phyloP scores from a whole-genome alignment of 2,113 vertebrate genomes.

The Crotalus horridus region DNA sequence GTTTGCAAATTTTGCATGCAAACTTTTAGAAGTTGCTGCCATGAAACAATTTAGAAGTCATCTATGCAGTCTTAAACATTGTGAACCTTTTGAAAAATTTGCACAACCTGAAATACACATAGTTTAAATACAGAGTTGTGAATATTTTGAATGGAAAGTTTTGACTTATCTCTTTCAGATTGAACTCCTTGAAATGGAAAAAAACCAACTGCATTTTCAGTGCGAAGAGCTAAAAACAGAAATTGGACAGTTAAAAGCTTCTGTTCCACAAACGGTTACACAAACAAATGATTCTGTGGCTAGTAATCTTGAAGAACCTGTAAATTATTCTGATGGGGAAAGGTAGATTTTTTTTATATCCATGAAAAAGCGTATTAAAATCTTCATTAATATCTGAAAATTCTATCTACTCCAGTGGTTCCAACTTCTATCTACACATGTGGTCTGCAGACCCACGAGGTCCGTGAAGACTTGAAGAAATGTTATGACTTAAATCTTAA shows the following conservation, averaged over 20 bases:
- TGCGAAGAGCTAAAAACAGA: conserved; percentile 79
- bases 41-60: neutral
- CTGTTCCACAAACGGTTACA: conserved; percentile 58
- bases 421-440: neutral
- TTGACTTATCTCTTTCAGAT: conserved; percentile 66
- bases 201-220: conserved; percentile 65
- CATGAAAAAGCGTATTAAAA: conserved; percentile 29
- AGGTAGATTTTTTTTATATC: conserved; percentile 66
- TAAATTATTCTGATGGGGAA: conserved; percentile 69
- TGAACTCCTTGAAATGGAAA: conserved; percentile 74
- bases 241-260: conserved; percentile 72
- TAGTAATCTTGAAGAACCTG: conserved; percentile 66
- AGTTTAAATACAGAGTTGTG: neutral
- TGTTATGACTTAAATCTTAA: neutral
- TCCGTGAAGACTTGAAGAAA: neutral
- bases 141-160: conserved; percentile 14
- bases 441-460: neutral
- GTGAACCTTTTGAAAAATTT: neutral
- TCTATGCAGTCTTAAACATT: neutral
- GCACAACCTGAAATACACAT: neutral
- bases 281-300: conserved; percentile 64
- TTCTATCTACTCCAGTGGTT: neutral
- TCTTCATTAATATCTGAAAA: neutral
- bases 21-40: neutral
- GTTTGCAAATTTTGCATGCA: neutral